phyloP scores from a whole-genome alignment of 2,113 vertebrate genomes.

The Lepus europaeus region DNA sequence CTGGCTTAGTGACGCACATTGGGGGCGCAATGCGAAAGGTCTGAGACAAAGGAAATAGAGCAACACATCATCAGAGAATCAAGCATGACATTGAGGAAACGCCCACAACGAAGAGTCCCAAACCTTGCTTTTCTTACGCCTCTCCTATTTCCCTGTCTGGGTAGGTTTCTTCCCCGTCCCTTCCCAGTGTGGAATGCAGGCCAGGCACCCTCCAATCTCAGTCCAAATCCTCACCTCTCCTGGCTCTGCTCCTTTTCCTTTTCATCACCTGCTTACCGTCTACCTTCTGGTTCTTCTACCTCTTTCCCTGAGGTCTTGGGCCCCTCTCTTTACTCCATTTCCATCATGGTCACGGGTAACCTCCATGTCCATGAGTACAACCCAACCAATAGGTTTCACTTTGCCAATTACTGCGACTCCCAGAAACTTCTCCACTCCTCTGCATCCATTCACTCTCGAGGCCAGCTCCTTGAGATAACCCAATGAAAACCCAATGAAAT shows the following conservation, averaged over 20 bases:
- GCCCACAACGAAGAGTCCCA: not conserved
- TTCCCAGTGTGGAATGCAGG: not conserved
- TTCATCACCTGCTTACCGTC: not conserved
- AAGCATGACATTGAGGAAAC: not conserved
- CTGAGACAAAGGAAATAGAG: conserved; percentile 82
- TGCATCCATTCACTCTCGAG: too few species aligned
- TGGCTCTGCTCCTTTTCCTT: not conserved
- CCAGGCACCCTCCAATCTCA: not conserved
- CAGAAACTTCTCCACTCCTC: not conserved
- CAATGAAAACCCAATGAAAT: too few species aligned
- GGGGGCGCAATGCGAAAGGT: conserved; percentile 95
- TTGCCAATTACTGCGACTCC: not conserved
- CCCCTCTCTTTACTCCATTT: not conserved
- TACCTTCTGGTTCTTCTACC: not conserved
- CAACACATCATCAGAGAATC: not conserved
- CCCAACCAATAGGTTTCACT: not conserved
- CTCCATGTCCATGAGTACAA: not conserved
- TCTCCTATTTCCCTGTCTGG: not conserved
- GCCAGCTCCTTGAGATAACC: fast-evolving
- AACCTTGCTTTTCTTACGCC: not conserved
- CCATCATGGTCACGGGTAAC: not conserved
- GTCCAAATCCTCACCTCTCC: not conserved
- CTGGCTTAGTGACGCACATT: conserved; percentile 94
- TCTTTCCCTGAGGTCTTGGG: not conserved
- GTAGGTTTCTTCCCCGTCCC: not conserved